These are phyloP conservation scores for Todus mexicanus DNA, from an alignment of 2,797 vertebrate species.

Conservation along the genomic window DNA sequence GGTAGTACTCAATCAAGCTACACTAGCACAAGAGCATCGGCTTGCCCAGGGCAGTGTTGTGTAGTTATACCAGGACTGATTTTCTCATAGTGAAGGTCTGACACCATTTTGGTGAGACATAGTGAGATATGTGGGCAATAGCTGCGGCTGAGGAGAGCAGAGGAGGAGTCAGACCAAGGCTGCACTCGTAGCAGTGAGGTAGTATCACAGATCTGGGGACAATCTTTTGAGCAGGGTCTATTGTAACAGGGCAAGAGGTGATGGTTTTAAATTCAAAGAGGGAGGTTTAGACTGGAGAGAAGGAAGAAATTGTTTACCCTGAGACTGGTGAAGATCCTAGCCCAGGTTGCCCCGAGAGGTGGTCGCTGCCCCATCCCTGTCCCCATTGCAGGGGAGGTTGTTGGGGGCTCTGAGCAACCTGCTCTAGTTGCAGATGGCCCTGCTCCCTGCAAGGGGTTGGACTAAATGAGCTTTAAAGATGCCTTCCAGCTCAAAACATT, in stretches of 20 bases:
- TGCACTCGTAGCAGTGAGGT: background rate
- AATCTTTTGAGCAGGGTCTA: background rate
- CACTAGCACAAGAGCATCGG: background rate
- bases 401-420: background rate
- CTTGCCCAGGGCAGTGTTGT: background rate
- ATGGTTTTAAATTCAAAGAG: background rate
- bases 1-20: background rate
- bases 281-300: background rate
- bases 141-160: background rate
- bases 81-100: background rate
- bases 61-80: background rate
- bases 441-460: background rate
- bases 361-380: background rate
- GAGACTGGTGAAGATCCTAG: background rate
- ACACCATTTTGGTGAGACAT: fast-evolving
- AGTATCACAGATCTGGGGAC: background rate
- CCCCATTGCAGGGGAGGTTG: background rate
- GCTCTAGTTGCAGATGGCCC: background rate
- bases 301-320: background rate
- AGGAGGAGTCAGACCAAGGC: background rate
- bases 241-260: background rate
- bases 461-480: background rate
- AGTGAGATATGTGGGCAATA: background rate
- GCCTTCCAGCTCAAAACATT: background rate
- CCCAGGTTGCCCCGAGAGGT: background rate